Evolutionary conservation across 2,113 vertebrate genomes (phyloP), one percentile per base, ranked within the genome.

Genomic region (Excalfactoria chinensis): DNA sequence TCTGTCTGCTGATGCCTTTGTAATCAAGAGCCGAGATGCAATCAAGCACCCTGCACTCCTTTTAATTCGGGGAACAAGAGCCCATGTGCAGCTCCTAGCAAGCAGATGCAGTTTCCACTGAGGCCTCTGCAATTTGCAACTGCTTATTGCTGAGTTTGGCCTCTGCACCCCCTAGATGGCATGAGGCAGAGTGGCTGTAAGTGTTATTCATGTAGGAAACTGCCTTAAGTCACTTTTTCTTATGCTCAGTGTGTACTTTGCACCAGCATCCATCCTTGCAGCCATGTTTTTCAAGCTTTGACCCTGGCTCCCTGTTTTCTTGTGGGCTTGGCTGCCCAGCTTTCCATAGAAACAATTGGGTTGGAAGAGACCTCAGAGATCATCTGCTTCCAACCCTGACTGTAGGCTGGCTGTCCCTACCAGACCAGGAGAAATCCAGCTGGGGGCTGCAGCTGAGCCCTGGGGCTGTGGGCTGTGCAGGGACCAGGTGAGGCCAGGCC

Each of bases 21-120:
- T 92, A 95, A 94, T 95, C 84, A 91, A 86, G 89, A 91, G 93
- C 68, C 60, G 63, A 88, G 85, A 91, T 93, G 94, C 93, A 95
- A 91, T 91, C 87, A 93, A 88, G 91, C 91, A 62, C 79, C 91
- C 91, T 58, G 79, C 22, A n/a, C 69, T 89, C 43, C 83, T 79
- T 66, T 75, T 74, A 43, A 77, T 93, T 77, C 4, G 0, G 75
- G 68, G 59, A 96, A 91, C 79, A 66, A 69, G 89, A 93, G 89
- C 87, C 89, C 89, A 13, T 60, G 83, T 83, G 87, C 91, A 86
- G 75, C 79, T 87, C n/a, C 16, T 1, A 64, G 79, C 30, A 28
- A 37, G 78, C 2, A 1, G 82, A 84, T 86, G 91, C 69, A 20
- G 64, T 91, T 93, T 92, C 91, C 62, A 58, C 34, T 30, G 69